Conservation (phyloP, 1,140 invertebrate species). For the Coenobita brevimanus region DNA sequence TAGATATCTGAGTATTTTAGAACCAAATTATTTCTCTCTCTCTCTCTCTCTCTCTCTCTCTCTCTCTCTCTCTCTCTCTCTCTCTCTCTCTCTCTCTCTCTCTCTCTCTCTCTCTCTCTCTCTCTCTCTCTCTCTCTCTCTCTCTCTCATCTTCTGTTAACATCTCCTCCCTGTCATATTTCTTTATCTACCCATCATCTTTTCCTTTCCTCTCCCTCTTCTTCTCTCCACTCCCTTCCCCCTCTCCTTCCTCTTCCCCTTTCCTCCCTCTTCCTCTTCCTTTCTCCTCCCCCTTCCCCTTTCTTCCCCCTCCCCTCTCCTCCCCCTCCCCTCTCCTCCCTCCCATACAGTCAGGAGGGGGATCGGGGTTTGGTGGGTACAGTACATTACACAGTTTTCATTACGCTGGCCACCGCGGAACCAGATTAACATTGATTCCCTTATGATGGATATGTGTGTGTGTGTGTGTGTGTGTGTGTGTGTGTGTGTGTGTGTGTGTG, state of each 20-base stretch:
- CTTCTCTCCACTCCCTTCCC: background rate
- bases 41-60: background rate
- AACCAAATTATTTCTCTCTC: background rate
- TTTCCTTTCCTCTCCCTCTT: background rate
- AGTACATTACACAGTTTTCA: background rate
- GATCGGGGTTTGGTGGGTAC: background rate
- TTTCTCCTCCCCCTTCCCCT: background rate
- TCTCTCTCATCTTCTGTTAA: background rate
- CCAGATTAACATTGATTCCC: constrained; percentile 7
- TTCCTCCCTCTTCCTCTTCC: background rate
- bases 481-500: background rate
- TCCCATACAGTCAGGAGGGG: background rate
- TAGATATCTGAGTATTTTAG: too few species aligned
- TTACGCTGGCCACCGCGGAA: background rate
- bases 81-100: background rate
- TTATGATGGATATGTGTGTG: background rate
- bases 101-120: background rate
- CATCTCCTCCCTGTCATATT: background rate
- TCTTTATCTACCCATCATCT: background rate
- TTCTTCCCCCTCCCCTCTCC: background rate
- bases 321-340: background rate
- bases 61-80: background rate
- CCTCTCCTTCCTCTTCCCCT: background rate
- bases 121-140: background rate
- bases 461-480: background rate